Conservation (phyloP, 2,888 invertebrate genomes). For the Ametastegia equiseti region DNA sequence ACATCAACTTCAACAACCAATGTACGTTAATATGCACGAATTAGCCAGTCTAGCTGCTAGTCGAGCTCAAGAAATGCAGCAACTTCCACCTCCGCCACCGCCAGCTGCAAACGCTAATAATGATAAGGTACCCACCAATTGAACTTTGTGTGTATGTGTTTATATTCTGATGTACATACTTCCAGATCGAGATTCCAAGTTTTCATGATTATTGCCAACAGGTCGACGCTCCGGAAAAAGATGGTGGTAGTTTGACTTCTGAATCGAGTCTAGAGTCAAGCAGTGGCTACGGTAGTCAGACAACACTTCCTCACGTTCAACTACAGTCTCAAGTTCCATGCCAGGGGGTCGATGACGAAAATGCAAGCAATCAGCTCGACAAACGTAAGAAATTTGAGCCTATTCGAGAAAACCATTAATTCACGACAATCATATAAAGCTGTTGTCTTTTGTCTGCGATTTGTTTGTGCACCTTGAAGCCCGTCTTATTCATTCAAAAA, state of each 20-base stretch:
- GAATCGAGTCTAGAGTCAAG: conserved; percentile 87
- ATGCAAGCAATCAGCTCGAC: conserved; percentile 28
- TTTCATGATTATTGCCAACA: too few relatives aligned
- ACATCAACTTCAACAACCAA: conserved; percentile 78
- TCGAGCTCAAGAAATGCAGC: conserved; percentile 82
- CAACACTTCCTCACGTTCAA: conserved; percentile 79
- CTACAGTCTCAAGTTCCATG: conserved; percentile 52
- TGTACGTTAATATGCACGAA: conserved; percentile 96
- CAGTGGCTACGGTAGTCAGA: conserved; percentile 88
- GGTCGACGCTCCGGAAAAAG: conserved; percentile 73
- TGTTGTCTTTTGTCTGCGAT: neutral
- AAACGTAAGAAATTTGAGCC: conserved; percentile 27
- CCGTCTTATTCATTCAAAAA: neutral
- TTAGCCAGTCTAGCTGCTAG: conserved; percentile 89
- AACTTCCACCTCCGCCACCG: conserved; percentile 79
- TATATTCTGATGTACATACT: neutral
- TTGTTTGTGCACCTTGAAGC: neutral
- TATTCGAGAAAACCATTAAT: neutral
- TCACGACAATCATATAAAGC: neutral
- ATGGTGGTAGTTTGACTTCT: conserved; percentile 75
- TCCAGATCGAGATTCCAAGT: conserved; percentile 1
- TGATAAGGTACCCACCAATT: conserved; percentile 77
- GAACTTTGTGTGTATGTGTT: neutral
- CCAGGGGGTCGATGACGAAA: conserved; percentile 29
- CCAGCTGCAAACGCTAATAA: conserved; percentile 65